phyloP scores from a whole-genome alignment of 2,113 vertebrate species.

The Coreoperca whiteheadi region DNA sequence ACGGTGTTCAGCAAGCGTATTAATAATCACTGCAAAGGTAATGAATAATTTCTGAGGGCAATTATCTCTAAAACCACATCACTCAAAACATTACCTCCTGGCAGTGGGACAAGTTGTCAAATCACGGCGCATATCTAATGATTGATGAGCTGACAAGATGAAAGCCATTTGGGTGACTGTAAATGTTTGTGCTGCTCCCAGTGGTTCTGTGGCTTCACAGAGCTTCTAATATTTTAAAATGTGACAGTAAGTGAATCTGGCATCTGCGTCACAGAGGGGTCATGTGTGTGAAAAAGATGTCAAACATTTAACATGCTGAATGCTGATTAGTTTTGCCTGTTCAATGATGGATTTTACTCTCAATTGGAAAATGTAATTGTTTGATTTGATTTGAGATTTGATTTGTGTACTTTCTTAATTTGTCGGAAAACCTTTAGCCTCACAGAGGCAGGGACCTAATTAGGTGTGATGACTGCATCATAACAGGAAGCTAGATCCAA shows the following conservation, averaged over 20 bases:
- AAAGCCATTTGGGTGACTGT: neutral
- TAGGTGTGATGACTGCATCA: constrained; percentile 32
- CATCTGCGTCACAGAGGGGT: constrained; percentile 28
- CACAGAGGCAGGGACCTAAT: neutral
- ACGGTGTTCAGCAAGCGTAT: constrained; percentile 6
- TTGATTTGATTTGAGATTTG: neutral
- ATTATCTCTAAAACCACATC: constrained; percentile 45
- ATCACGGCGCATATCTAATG: constrained; percentile 16
- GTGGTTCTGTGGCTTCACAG: neutral
- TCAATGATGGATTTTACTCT: neutral
- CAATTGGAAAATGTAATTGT: neutral
- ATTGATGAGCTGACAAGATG: constrained; percentile 31
- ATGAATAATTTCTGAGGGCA: constrained; percentile 38
- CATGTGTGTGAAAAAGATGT: neutral
- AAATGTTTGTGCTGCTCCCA: neutral
- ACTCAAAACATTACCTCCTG: constrained; percentile 51
- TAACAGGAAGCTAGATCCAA: constrained; percentile 62
- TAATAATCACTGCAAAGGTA: constrained; percentile 35
- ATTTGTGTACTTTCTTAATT: neutral
- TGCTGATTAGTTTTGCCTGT: neutral
- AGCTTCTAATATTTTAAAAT: constrained; percentile 20
- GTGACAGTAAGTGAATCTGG: constrained; percentile 32
- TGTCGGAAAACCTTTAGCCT: constrained; percentile 3
- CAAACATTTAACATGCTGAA: constrained; percentile 10
- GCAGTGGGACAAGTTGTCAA: constrained; percentile 32